Percentiles rank a stretch among this genome's conserved stretches.
Conservation (phyloP, 2,888 invertebrate species). For the Orthosia gothica region DNA sequence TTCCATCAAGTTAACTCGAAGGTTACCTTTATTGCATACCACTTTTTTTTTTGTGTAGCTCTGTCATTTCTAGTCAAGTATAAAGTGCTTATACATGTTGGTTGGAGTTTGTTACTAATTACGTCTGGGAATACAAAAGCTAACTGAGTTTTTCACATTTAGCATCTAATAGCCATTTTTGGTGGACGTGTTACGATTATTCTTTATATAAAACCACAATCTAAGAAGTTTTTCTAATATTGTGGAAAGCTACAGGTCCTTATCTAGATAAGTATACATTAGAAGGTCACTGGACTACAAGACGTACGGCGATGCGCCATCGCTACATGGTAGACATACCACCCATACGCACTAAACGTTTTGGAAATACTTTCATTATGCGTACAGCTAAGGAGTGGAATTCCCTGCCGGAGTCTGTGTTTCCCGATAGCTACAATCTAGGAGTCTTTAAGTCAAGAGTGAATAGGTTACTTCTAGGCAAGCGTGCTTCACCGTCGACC, state of each 20-base stretch:
- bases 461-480: no score
- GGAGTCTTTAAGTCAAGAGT: no score
- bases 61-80: neutral
- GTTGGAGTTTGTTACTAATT: constrained; percentile 15
- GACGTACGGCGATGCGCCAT: no score
- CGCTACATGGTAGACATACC: no score
- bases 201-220: constrained; percentile 3
- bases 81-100: constrained; percentile 44
- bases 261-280: neutral
- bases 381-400: constrained; percentile 43
- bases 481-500: no score
- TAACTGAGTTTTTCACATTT: constrained; percentile 4
- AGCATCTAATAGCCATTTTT: constrained; percentile 13
- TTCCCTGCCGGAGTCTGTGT: no score
- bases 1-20: no score
- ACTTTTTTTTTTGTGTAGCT: neutral
- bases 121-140: constrained; percentile 31
- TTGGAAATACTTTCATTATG: constrained; percentile 20
- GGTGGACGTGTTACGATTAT: constrained; percentile 24
- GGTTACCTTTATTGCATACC: neutral
- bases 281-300: neutral
- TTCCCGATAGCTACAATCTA: no score
- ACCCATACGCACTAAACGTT: constrained; percentile 1
- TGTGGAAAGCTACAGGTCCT: no score
- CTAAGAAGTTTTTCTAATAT: neutral